Evolutionary conservation across 2,888 invertebrate species (phyloP).

Genomic region (Sthenelais limicola): DNA sequence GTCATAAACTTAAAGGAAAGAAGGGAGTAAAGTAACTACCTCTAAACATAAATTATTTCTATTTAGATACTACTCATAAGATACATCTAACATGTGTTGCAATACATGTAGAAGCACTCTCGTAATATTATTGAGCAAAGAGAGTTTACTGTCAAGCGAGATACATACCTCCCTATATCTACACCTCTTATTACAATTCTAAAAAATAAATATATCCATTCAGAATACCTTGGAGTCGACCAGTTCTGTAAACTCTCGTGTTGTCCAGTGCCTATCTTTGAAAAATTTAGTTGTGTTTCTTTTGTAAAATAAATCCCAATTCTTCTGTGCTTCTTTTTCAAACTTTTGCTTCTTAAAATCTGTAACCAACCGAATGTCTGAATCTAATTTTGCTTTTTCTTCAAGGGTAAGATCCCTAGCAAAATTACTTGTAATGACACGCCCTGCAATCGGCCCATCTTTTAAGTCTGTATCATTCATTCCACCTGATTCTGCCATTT

Average conservation of each 20-base stretch:
- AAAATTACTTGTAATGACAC: neutral
- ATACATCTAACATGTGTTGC: neutral
- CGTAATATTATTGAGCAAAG: neutral
- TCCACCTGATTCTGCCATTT: constrained; percentile 1
- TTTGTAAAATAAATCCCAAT: constrained; percentile 98
- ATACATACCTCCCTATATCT: no score
- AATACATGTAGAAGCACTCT: neutral
- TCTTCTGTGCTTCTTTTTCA: constrained; percentile 86
- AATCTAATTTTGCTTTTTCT: constrained; percentile 39
- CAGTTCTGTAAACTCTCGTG: constrained; percentile 91
- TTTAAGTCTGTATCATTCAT: neutral
- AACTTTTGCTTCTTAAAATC: constrained; percentile 84
- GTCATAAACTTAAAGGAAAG: no score
- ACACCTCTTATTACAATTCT: no score
- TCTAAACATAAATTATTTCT: neutral
- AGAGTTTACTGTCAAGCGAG: no score
- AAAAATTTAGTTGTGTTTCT: constrained; percentile 94
- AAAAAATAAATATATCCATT: no score
- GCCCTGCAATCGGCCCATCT: neutral
- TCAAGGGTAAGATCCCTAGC: constrained; percentile 38
- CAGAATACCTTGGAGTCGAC: constrained; percentile 55
- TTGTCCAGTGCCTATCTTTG: constrained; percentile 97
- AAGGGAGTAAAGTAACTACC: neutral
- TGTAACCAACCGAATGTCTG: constrained; percentile 65
- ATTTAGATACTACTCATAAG: neutral